Conservation (phyloP, 1,140 invertebrate genomes). For the Zophobas atratus region DNA sequence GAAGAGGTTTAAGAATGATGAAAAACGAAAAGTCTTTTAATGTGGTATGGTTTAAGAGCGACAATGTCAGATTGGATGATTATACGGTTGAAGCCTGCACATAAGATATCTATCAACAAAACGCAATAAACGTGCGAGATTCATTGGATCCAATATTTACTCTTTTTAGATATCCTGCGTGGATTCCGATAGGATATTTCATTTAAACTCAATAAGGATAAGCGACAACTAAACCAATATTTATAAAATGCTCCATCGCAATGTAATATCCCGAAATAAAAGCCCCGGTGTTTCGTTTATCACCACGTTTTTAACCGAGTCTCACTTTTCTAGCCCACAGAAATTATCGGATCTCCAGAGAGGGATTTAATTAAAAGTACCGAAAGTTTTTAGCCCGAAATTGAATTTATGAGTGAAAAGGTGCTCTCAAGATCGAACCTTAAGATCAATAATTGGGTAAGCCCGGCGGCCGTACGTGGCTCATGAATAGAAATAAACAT, state of each 20-base stretch:
- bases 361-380: slow-evolving; percentile 30
- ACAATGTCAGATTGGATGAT: slow-evolving; percentile 37
- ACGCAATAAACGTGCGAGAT: slow-evolving; percentile 44
- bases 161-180: slow-evolving; percentile 51
- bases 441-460: slow-evolving; percentile 25
- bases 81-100: slow-evolving; percentile 15
- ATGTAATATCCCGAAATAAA: slow-evolving; percentile 39
- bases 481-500: slow-evolving; percentile 45
- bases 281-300: slow-evolving; percentile 10
- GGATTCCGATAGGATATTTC: slow-evolving; percentile 52
- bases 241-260: slow-evolving; percentile 48
- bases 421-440: background rate
- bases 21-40: slow-evolving; percentile 7
- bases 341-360: background rate
- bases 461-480: slow-evolving; percentile 16
- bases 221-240: slow-evolving; percentile 51
- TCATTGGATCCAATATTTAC: slow-evolving; percentile 54
- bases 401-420: slow-evolving; percentile 17
- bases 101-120: slow-evolving; percentile 42
- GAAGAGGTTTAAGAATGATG: slow-evolving; percentile 8
- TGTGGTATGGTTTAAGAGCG: slow-evolving; percentile 27
- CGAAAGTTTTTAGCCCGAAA: slow-evolving; percentile 16
- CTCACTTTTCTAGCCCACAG: background rate
- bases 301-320: slow-evolving; percentile 7
- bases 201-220: slow-evolving; percentile 55